Evolutionary conservation across 2,797 vertebrate genomes (phyloP).

Genomic region (Psittacula derbiana): DNA sequence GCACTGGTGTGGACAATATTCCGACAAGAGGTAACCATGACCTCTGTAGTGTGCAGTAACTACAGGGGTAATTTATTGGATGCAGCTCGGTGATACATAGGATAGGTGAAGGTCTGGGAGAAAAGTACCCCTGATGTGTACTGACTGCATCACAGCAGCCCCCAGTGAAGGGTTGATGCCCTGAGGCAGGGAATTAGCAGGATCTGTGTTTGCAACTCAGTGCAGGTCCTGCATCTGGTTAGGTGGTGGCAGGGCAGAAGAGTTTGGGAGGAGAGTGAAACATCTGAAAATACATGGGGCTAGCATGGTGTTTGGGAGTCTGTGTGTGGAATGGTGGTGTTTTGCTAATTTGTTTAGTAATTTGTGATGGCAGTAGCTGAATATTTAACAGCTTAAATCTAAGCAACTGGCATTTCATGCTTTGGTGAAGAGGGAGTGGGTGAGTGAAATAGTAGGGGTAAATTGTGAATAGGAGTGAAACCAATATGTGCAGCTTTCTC

Average conservation of each 20-base stretch:
- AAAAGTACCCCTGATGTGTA: background rate
- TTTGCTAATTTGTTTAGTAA: slow-evolving; percentile 19
- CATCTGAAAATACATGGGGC: background rate
- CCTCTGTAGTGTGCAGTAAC: background rate
- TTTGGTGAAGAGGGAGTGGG: slow-evolving; percentile 27
- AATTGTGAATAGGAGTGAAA: slow-evolving; percentile 50
- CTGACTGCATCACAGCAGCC: background rate
- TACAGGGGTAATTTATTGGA: background rate
- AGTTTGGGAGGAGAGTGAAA: background rate
- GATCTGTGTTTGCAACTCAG: background rate
- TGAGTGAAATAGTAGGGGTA: slow-evolving; percentile 32
- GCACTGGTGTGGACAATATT: background rate
- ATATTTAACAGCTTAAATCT: slow-evolving; percentile 25
- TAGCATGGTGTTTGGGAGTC: background rate
- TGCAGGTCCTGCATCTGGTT: background rate
- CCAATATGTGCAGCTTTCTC: slow-evolving; percentile 32
- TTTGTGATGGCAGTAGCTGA: slow-evolving; percentile 30
- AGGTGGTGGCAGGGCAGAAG: background rate
- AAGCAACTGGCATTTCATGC: slow-evolving; percentile 49
- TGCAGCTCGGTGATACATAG: background rate
- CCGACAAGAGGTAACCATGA: background rate
- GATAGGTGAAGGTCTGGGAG: background rate
- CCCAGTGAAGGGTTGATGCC: background rate
- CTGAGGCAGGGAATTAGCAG: background rate
- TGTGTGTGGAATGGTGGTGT: background rate